Base-by-base conservation (phyloP, 2,113 vertebrate genomes). In the Picathartes gymnocephalus region DNA sequence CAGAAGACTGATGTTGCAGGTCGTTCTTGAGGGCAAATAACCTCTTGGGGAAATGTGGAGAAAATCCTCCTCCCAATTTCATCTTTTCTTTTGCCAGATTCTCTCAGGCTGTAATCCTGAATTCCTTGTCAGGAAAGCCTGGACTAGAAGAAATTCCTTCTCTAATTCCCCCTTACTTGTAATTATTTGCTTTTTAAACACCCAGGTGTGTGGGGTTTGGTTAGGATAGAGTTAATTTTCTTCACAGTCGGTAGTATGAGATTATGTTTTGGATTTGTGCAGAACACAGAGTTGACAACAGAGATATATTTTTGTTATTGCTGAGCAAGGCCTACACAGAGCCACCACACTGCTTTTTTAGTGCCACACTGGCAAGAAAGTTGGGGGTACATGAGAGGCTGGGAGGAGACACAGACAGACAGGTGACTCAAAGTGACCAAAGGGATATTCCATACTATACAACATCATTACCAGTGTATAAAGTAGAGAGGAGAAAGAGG, bases 311-410 rank as follows among this genome's bases (percentile, higher is more conserved):
- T 81, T 81, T 88, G 39, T 39, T 58, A 21, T 12, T 51, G 37
- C 23, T 73, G 60, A 39, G n/a, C 45, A 60, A n/a, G 8, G 16
- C 20, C 58, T 45, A 25, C 60, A n/a, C 16, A 45, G 28, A 51
- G 28, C 23, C 16, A n/a, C 24, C 30, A 48, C 24, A 6, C 11
- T 58, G 28, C 53, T 68, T 60, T 81, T 22, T 20, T 45, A 40
- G 39, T n/a, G 24, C 13, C 13, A 25, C 0, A 0, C 20, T 47
- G 53, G 13, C 17, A 30, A 53, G 24, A 30, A 24, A 20, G 6
- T 15, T 40, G 39, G 27, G 15, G 4, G 4, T 21, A 33, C 33
- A 8, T 0, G 0, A 23, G 44, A 39, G 28, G 10, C 11, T 68
- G n/a, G 11, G 53, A 74, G 45, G 11, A 40, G 9, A 47, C 50